phyloP scores from a whole-genome alignment of 2,888 invertebrate species.

The Cephalotes varians region DNA sequence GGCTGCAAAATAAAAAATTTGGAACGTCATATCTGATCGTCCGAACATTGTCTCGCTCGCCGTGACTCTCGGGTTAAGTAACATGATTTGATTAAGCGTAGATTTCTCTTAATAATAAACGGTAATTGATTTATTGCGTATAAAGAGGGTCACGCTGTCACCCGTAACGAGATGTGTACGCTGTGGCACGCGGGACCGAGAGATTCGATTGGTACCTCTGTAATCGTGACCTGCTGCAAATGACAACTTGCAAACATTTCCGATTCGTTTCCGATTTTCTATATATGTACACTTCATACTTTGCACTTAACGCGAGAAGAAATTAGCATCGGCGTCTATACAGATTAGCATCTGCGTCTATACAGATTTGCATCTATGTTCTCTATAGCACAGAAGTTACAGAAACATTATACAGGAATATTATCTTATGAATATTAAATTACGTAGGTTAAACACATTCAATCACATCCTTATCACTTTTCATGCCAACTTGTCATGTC shows the following conservation, averaged over 20 bases:
- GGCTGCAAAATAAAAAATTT: conserved; percentile 51
- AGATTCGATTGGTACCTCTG: conserved; percentile 56
- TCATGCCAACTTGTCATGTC: not conserved
- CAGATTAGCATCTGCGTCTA: not conserved
- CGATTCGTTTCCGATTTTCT: not conserved
- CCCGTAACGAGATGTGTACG: conserved; percentile 66
- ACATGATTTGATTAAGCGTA: conserved; percentile 82
- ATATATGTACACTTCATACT: not conserved
- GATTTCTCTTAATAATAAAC: conserved; percentile 82
- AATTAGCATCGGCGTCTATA: not conserved
- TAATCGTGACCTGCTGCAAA: not conserved
- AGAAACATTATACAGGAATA: not conserved
- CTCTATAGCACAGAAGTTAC: not conserved
- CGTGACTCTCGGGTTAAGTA: conserved; percentile 79
- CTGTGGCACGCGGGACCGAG: conserved; percentile 71
- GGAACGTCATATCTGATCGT: not conserved
- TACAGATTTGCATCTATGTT: not conserved
- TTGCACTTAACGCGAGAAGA: not conserved
- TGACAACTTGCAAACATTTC: not conserved
- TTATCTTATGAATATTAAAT: not conserved
- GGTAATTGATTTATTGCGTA: conserved; percentile 81
- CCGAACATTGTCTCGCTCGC: conserved; percentile 55
- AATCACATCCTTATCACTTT: not conserved
- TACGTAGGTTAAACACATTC: not conserved
- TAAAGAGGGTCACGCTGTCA: conserved; percentile 73